Base-by-base conservation (phyloP, 35 echinoderm and acorn worm genomes). In the Stichopus chloronotus region DNA sequence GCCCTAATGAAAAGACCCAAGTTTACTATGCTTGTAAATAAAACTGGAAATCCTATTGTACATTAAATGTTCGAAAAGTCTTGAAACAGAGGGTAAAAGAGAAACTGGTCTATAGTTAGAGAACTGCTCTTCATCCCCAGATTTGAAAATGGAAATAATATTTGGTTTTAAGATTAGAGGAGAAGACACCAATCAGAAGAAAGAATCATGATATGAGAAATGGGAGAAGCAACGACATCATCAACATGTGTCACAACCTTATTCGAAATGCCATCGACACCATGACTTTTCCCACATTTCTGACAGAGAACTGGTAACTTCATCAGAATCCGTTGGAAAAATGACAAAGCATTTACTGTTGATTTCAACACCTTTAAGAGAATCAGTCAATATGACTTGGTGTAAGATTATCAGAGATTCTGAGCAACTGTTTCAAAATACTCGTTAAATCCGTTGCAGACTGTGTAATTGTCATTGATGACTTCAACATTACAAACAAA, bases 191-290 rank as follows among this genome's bases (percentile, higher is more conserved):
- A 82, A 55, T 76, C 43, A 54, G 65, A 25, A 95, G 55, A 61
- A 5, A 63, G 57, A 65, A 77, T 95, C 63, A 95, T 71, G 9
- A 93, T 87, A 54, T 95, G 78, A 56, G 86, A 72, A 56, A 93
- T 57, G 23, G 94, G 84, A 56, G 5, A 4, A 4, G n/a, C 25
- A 92, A 95, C 78, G 24, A 84, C 63, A 53, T 54, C 11, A 83
- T 55, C 58, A 72, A 91, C 82, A 78, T 82, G 14, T 81, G 79
- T 95, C 9, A 95, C 59, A 60, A 81, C 19, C 13, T 72, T 7
- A 23, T 24, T 25, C 24, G 81, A 84, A 1, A 95, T 13, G 30
- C 30, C 30, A 43, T 43, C 30, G 3, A 43, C 0, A 43, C 30
- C 30, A 43, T 43, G 30, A 78, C n/a, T 43, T 30, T 87, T 77